Evolutionary conservation across 2,797 vertebrate genomes (phyloP).

Genomic region (Channa striata): DNA sequence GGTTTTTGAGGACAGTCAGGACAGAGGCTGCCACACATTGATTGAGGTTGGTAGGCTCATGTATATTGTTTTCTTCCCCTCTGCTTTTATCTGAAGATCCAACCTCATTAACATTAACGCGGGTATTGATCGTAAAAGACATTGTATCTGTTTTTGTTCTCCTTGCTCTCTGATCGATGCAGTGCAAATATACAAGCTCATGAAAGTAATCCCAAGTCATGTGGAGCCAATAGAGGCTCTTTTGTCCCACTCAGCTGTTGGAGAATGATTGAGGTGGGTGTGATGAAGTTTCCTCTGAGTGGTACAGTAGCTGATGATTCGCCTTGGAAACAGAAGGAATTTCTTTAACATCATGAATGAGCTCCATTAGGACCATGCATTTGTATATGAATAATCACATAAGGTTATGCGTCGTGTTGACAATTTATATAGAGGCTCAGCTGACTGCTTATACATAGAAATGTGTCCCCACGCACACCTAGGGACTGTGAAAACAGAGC

Average conservation of each 20-base stretch:
- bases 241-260: slow-evolving; percentile 52
- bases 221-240: slow-evolving; percentile 13
- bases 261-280: slow-evolving; percentile 41
- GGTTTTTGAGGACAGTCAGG: slow-evolving; percentile 16
- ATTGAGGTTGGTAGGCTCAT: neutral
- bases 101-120: slow-evolving; percentile 53
- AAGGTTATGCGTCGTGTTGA: neutral
- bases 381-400: neutral
- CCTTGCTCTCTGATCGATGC: slow-evolving; percentile 44
- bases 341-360: slow-evolving; percentile 18
- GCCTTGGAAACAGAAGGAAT: slow-evolving; percentile 10
- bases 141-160: slow-evolving; percentile 57
- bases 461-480: slow-evolving; percentile 6
- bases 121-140: slow-evolving; percentile 52
- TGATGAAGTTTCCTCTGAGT: slow-evolving; percentile 44
- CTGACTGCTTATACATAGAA: slow-evolving; percentile 9
- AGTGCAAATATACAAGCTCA: slow-evolving; percentile 61
- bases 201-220: slow-evolving; percentile 56
- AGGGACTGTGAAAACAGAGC: slow-evolving; percentile 9
- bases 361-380: neutral
- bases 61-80: neutral
- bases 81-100: slow-evolving; percentile 38
- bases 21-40: neutral
- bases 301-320: slow-evolving; percentile 20
- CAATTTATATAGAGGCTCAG: slow-evolving; percentile 4